Base-by-base conservation (phyloP, 2,888 invertebrate genomes). In the Chromoteleia sp. region DNA sequence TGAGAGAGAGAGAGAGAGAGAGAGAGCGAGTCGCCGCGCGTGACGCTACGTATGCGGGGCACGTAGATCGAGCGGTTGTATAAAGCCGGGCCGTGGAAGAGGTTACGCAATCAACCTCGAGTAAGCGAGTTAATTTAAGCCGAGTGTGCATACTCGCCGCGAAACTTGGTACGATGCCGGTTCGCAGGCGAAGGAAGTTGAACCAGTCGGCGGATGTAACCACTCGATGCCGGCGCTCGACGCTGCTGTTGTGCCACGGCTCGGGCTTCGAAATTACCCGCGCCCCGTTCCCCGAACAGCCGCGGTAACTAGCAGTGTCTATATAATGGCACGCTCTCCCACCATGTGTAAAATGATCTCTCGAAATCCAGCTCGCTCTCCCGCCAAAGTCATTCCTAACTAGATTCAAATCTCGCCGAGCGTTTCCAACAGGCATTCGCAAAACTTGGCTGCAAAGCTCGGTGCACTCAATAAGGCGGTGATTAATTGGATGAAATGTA, bases 101-200 rank as follows among this genome's bases (percentile, higher is more conserved):
- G 85, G 86, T 85, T 87, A 86, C 85, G 87, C 86, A 88, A 88
- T 88, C 86, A 88, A 87, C 86, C 84, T 85, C 84, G 85, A 87
- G 87, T 85, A 87, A 87, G 87, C 85, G 85, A 87, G 87, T 87
- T 89, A 88, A 89, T 87, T 88, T 87, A 87, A 85, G 83, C 85
- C 86, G 84, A 88, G 87, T 87, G 87, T 86, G 87, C 87, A 87
- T 85, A 86, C 86, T 86, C 84, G 86, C 87, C 86, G 86, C 85
- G 86, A 87, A 88, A 88, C 87, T 87, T 87, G 85, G 83, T 85
- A 81, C n/a, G n/a, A 83, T 71, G 81, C 81, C 56, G 77, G 84
- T 84, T 83, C 73, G 73, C 36, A 59, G 76, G 56, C 71, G 68
- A 56, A 73, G 81, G 85, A 87, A 88, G 86, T 86, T 87, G 83